Evolutionary conservation across 2,113 vertebrate genomes (phyloP).

Genomic region (Penelope pileata): DNA sequence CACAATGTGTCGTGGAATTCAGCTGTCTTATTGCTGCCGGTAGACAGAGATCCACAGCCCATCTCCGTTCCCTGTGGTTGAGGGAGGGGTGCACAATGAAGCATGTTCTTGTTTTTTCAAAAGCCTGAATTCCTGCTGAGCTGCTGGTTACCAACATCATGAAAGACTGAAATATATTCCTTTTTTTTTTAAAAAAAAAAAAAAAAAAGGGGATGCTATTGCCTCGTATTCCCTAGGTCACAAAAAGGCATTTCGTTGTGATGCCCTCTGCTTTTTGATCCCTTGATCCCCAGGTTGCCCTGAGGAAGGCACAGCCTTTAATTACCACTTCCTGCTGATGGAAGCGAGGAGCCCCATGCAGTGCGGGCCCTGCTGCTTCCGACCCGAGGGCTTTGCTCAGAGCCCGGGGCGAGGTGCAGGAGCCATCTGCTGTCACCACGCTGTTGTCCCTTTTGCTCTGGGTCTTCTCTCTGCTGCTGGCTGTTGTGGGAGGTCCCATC

Average conservation of each 20-base stretch:
- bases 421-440: too few species aligned
- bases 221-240: not conserved
- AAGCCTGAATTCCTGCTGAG: not conserved
- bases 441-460: not conserved
- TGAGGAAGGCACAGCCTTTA: not conserved
- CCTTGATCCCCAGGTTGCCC: not conserved
- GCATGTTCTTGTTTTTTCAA: not conserved
- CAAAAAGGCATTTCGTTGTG: not conserved
- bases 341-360: not conserved
- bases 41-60: not conserved
- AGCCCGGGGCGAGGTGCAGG: not conserved
- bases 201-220: fast-evolving
- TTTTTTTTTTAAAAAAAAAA: not conserved
- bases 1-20: not conserved
- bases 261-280: not conserved
- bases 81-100: not conserved
- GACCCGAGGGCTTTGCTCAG: fast-evolving
- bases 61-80: not conserved
- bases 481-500: too few species aligned
- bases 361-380: not conserved
- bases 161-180: not conserved
- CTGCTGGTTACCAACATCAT: not conserved
- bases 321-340: not conserved
- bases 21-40: not conserved
- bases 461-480: not conserved